Evolutionary conservation across 2,888 invertebrate species (phyloP).

Genomic region (Nephrotoma appendiculata): DNA sequence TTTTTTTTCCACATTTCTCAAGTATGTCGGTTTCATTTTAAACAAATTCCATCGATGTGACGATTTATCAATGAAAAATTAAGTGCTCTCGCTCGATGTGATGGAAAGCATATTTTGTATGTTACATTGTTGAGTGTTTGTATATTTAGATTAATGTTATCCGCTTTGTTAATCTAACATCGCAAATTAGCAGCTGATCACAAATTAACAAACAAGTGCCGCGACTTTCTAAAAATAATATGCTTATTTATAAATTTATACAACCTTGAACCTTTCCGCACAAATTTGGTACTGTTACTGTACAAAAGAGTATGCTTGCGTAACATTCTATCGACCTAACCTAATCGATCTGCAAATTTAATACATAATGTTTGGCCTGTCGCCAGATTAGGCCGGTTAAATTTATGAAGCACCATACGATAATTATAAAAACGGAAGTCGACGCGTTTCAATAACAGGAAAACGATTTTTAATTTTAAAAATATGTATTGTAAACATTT

Average conservation of each 20-base stretch:
- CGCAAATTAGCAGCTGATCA: not conserved
- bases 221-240: not conserved
- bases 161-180: not conserved
- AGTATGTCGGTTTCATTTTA: no score
- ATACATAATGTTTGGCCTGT: not conserved
- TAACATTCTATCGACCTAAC: not conserved
- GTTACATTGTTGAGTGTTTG: not conserved
- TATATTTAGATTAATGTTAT: not conserved
- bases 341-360: not conserved
- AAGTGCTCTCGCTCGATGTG: not conserved
- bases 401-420: not conserved
- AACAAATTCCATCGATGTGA: not conserved
- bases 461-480: not conserved
- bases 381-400: not conserved
- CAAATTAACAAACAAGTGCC: not conserved
- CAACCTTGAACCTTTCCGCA: not conserved
- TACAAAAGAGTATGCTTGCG: no score
- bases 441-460: not conserved
- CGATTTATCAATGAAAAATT: not conserved
- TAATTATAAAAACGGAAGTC: not conserved
- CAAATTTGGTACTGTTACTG: no score
- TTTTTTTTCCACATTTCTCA: no score
- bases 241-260: not conserved
- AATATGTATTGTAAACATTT: not conserved
- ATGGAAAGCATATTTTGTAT: not conserved